Evolutionary conservation across 2,113 vertebrate genomes (phyloP).

Genomic region (Sylvilagus bachmani): DNA sequence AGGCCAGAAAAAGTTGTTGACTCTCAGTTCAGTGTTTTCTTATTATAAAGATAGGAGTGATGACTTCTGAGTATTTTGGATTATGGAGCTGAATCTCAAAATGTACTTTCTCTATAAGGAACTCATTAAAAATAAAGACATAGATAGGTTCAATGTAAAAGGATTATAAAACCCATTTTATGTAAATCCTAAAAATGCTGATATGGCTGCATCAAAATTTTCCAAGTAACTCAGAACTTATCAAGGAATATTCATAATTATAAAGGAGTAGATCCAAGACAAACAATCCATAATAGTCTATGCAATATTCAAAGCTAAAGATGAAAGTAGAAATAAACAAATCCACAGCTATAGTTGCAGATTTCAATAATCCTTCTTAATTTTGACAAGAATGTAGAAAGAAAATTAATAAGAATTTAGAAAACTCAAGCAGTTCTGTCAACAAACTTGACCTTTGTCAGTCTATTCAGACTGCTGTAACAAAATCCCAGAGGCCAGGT

Average conservation of each 20-base stretch:
- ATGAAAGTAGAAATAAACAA: background rate
- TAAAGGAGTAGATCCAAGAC: background rate
- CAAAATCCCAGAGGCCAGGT: background rate
- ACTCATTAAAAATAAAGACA: background rate
- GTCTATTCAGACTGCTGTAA: background rate
- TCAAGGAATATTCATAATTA: background rate
- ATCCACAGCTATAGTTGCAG: background rate
- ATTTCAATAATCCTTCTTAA: background rate
- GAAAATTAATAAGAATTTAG: background rate
- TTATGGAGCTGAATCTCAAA: background rate
- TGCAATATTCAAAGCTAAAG: background rate
- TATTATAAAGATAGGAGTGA: background rate
- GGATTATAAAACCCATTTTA: background rate
- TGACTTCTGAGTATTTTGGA: background rate
- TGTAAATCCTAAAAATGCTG: background rate
- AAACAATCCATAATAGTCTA: background rate
- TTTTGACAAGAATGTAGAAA: background rate
- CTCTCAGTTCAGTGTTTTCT: background rate
- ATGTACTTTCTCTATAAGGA: background rate
- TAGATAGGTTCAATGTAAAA: background rate
- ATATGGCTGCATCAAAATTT: constrained; percentile 2
- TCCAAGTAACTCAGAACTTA: background rate
- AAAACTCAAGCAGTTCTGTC: background rate
- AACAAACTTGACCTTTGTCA: background rate
- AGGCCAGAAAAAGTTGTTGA: background rate